These are phyloP conservation scores for Oreochromis niloticus DNA, from an alignment of 2,113 vertebrate species.

Conservation along the genomic window DNA sequence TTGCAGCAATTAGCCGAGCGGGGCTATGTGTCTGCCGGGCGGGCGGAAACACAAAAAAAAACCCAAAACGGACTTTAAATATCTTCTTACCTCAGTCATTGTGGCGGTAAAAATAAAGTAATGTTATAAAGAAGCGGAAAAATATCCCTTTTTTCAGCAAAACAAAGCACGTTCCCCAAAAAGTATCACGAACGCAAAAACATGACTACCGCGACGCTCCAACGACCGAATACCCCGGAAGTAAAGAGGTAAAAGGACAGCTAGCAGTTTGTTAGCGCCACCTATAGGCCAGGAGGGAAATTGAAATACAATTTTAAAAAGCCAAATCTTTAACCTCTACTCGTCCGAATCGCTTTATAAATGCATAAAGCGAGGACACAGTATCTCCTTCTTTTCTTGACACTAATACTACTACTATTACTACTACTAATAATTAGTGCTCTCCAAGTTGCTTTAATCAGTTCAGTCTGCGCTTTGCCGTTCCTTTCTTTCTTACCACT, in stretches of 20 bases:
- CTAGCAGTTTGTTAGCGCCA: background rate
- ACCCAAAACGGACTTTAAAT: accelerated
- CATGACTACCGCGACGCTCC: background rate
- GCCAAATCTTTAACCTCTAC: background rate
- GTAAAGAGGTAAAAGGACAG: background rate
- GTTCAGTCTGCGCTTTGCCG: background rate
- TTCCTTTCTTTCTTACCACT: background rate
- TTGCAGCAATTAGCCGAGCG: conserved; percentile 27
- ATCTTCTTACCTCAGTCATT: conserved; percentile 58
- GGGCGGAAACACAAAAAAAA: background rate
- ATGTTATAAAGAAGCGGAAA: background rate
- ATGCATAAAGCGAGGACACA: background rate
- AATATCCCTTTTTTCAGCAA: background rate
- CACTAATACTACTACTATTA: background rate
- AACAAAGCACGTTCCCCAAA: background rate
- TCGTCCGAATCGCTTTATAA: background rate
- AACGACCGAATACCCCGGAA: conserved; percentile 8
- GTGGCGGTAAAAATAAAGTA: background rate
- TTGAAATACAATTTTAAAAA: background rate
- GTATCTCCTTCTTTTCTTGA: background rate
- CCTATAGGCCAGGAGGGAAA: background rate
- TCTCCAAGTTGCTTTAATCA: background rate
- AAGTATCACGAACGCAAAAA: background rate
- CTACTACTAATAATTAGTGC: background rate
- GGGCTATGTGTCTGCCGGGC: background rate